phyloP scores from a whole-genome alignment of 2,888 invertebrate species.

The Andrena trimmerana region DNA sequence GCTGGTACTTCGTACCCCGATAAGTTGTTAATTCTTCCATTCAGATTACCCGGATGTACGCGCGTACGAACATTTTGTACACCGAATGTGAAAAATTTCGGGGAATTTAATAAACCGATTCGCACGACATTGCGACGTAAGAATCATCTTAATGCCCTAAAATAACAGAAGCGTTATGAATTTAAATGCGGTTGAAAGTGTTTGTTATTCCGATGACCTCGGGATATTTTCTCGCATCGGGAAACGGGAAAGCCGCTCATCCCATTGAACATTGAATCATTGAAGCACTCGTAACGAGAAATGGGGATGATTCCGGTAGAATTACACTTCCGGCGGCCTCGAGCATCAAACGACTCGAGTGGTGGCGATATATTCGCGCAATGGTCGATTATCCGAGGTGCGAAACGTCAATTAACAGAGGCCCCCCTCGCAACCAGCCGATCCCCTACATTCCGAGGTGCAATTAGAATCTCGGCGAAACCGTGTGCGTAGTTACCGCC shows the following conservation, averaged over 20 bases:
- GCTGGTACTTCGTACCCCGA: neutral
- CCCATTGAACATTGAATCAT: conserved; percentile 4
- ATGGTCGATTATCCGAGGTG: neutral
- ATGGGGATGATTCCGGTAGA: neutral
- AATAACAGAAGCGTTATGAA: neutral
- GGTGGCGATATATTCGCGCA: neutral
- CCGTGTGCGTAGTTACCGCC: neutral
- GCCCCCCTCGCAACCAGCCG: neutral
- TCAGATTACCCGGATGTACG: neutral
- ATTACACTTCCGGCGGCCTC: neutral
- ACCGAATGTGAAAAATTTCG: too few species aligned
- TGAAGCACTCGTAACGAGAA: neutral
- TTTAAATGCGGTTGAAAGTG: neutral
- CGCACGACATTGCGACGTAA: neutral
- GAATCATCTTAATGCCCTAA: neutral
- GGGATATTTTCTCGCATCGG: neutral
- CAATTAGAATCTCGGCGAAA: conserved; percentile 18
- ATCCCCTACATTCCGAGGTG: conserved; percentile 8
- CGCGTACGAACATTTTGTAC: neutral
- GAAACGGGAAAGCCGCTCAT: neutral
- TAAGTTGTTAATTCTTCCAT: neutral
- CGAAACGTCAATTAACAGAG: conserved; percentile 11
- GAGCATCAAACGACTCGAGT: neutral
- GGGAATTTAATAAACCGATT: neutral
- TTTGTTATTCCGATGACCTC: neutral